Evolutionary conservation across 2,888 invertebrate genomes (phyloP), one percentile per base, ranked within the genome.

Genomic region (Ethmia dodecea): DNA sequence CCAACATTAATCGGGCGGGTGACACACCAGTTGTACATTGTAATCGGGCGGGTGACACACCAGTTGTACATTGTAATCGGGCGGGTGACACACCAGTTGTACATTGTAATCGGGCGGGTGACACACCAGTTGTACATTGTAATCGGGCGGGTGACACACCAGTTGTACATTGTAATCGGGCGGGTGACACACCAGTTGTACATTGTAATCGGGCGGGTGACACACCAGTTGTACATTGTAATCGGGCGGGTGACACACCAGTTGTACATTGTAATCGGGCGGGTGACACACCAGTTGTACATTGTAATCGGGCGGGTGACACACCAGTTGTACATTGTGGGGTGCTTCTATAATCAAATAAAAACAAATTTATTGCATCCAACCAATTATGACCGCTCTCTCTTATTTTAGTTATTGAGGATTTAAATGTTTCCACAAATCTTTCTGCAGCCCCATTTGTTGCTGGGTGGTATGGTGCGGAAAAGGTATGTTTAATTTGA

Each of bases 401-500:
- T 16, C 20, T 36, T 4, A 40, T 41, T 34, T 39, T 37, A 10
- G 20, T 40, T 3, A 43, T 9, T 20, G 38, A 14, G 5, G 40
- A 28, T 37, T 42, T 42, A 33, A 45, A 42, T 6, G 45, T 5
- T 13, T 27, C 27, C 4, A 27, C 27, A 27, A 27, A 27, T 27
- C 27, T 3, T 12, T 27, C 27, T 9, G 27, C 27, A 5, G 27
- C 27, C 4, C 27, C 27, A 27, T 27, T 27, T 11, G 27, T 27
- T 5, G 27, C 27, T 12, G 27, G 27, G 18, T 18, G 18, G 27
- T 27, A 27, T 24, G 24, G 24, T n/a, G 24, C 38, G 10, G 45
- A 31, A 14, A 45, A 42, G 1, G 36, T 38, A 30, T 45, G 42
- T 24, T 40, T 42, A 18, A 45, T 12, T 11, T 26, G n/a, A 11